Conservation (phyloP, 1,140 invertebrate genomes). For the Acyrthosiphon pisum region DNA sequence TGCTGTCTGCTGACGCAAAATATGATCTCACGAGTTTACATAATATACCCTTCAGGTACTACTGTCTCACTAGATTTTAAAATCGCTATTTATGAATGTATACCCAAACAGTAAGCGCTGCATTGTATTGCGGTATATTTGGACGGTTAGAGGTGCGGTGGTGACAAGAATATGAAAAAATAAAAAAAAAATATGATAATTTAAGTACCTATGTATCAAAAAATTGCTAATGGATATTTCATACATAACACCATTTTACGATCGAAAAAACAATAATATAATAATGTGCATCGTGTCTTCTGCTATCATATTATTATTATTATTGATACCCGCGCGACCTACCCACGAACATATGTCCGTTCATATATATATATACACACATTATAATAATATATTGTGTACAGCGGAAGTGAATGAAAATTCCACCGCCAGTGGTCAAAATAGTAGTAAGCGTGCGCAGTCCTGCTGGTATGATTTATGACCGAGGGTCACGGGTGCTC, state of each 20-base stretch:
- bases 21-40: background rate
- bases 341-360: background rate
- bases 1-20: too few species aligned
- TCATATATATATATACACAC: background rate
- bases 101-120: too few species aligned
- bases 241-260: background rate
- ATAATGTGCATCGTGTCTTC: background rate
- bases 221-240: background rate
- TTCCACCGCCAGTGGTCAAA: constrained; percentile 56
- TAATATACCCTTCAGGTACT: too few species aligned
- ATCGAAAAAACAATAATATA: constrained; percentile 6
- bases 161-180: background rate
- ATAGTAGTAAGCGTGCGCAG: constrained; percentile 51
- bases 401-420: constrained; percentile 23
- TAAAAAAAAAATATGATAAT: background rate
- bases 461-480: constrained; percentile 43
- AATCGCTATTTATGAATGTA: too few species aligned
- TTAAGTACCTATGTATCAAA: background rate
- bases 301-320: background rate
- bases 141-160: background rate
- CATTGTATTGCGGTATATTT: background rate
- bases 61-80: too few species aligned
- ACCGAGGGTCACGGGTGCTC: constrained; percentile 41
- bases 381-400: background rate
- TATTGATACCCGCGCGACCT: background rate